phyloP scores from a whole-genome alignment of 2,888 invertebrate genomes.

The Scaptomyza cyrtandrae region DNA sequence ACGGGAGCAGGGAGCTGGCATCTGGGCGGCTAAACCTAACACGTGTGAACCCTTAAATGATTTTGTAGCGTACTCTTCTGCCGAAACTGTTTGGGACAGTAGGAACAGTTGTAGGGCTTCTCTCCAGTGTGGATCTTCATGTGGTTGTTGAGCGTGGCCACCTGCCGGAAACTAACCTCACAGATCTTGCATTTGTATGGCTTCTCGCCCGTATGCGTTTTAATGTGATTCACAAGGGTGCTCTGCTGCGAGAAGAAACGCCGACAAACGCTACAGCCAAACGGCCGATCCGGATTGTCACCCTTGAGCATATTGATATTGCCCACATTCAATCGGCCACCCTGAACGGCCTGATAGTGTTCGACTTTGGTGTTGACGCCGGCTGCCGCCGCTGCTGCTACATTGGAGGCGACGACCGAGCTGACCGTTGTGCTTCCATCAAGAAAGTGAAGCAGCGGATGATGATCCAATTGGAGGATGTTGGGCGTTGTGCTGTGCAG shows the following conservation, averaged over 20 bases:
- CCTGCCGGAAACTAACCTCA: constrained; percentile 81
- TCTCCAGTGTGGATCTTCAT: constrained; percentile 83
- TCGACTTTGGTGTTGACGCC: constrained; percentile 59
- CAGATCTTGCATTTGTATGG: constrained; percentile 82
- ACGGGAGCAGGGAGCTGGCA: constrained; percentile 35
- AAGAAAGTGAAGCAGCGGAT: constrained; percentile 81
- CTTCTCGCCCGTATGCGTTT: constrained; percentile 82
- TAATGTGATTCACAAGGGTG: constrained; percentile 81
- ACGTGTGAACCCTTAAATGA: constrained; percentile 81
- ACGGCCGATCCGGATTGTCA: constrained; percentile 80
- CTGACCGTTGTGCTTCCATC: constrained; percentile 82
- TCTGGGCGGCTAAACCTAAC: constrained; percentile 52
- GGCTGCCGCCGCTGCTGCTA: constrained; percentile 63
- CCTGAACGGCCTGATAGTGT: constrained; percentile 61
- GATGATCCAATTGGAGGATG: constrained; percentile 79
- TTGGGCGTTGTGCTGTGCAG: constrained; percentile 72
- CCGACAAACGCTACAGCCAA: constrained; percentile 80
- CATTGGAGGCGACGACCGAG: constrained; percentile 74
- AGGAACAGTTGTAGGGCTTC: constrained; percentile 83
- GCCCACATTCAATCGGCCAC: constrained; percentile 69
- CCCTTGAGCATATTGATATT: constrained; percentile 71
- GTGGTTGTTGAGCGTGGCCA: constrained; percentile 82
- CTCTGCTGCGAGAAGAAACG: constrained; percentile 82
- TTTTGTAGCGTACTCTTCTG: constrained; percentile 82
- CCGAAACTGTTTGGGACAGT: constrained; percentile 82